A percentile compares a stretch with the other conserved stretches of the same genome.
Conservation (phyloP, 2,113 vertebrate species). For the Oophaga pumilio region DNA sequence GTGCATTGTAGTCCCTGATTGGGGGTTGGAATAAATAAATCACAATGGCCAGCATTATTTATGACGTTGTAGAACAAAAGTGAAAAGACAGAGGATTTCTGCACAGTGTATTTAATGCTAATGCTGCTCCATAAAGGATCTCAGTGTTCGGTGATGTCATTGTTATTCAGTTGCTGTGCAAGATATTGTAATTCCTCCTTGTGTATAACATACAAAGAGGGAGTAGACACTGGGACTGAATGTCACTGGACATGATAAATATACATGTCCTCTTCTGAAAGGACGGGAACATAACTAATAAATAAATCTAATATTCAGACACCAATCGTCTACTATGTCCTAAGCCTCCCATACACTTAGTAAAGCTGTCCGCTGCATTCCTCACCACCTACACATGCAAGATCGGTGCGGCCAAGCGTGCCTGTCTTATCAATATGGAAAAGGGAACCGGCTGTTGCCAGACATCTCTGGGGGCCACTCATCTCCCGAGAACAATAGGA, state of each 20-base stretch:
- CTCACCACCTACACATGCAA: too few relatives aligned
- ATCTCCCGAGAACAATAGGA: too few relatives aligned
- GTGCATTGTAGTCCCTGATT: background rate
- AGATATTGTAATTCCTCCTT: constrained; percentile 28
- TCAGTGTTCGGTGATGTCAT: background rate
- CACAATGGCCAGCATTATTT: constrained; percentile 2
- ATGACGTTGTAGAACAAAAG: constrained; percentile 15
- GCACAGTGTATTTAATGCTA: background rate
- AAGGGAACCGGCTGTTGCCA: too few relatives aligned
- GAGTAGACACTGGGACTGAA: background rate
- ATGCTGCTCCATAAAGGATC: background rate
- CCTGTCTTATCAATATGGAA: too few relatives aligned
- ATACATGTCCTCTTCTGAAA: constrained; percentile 4
- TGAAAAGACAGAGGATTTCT: constrained; percentile 1
- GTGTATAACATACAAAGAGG: background rate
- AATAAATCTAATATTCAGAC: background rate
- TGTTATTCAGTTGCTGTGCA: background rate
- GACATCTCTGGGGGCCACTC: too few relatives aligned
- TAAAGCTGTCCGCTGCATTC: too few relatives aligned
- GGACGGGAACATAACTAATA: background rate
- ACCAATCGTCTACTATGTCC: background rate
- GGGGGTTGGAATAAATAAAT: constrained; percentile 8
- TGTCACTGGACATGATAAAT: background rate
- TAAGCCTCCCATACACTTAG: too few relatives aligned
- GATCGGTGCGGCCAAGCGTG: too few relatives aligned